Evolutionary conservation across 2,113 vertebrate genomes (phyloP), one percentile per base, ranked within the genome.

Genomic region (Lichenostomus cassidix): DNA sequence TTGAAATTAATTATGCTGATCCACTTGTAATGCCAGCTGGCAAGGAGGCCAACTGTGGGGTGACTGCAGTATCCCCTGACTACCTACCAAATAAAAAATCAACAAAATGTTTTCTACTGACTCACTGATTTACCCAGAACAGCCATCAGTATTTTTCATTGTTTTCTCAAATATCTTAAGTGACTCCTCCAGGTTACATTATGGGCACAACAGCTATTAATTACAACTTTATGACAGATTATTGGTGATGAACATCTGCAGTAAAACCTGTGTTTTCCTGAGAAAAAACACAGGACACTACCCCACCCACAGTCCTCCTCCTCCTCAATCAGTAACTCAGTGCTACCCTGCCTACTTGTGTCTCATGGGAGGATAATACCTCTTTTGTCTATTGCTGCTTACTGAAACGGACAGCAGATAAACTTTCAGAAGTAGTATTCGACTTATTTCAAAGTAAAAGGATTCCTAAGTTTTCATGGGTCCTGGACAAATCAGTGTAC

Each of bases 21-120:
- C 65, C 47, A 63, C 44, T 94, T 9, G 20, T 41, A 74, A 75
- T 41, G 76, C 90, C 96, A 97, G 86, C 86, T 96, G 96, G 94
- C 71, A 88, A 59, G 50, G 39, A 83, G 68, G 59, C 29, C 78
- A 67, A 35, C 37, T 88, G 59, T 75, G 73, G 85, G 71, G 75
- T 33, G 68, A 86, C 42, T 2, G 4, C 79, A 78, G 92, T 95
- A 95, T 92, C 92, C 96, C 91, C 80, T 92, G 86, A 95, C 91
- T 94, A 97, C 95, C 64, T 50, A 93, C 47, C 71, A 94, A 94
- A 97, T 23, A 94, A 96, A 94, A 90, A 89, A 89, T 59, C 59
- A 96, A 96, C 81, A 79, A 77, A 77, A 69, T 77, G 31, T 70
- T 94, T 94, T 90, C 67, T 92, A 35, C 27, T 52, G 68, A 88